Base-by-base conservation (phyloP, 2,113 vertebrate species). In the Syrmaticus mikado region DNA sequence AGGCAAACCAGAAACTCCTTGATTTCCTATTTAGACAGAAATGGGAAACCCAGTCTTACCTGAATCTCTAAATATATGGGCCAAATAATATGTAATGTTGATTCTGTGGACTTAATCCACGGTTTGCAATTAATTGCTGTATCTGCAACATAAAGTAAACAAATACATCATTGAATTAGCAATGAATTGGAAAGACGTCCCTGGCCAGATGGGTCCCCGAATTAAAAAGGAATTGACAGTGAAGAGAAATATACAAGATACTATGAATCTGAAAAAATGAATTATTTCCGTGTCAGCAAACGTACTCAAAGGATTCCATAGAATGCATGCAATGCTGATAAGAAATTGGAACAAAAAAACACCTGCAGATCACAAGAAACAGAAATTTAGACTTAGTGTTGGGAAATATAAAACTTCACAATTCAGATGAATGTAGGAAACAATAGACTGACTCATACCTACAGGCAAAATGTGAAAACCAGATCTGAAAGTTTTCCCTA, bases 281-380 rank as follows among this genome's bases (percentile, higher is more conserved):
- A 30, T 43, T 46, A 32, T 52, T 87, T 82, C 10, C 4, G 10
- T 50, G 5, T 79, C 34, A 57, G n/a, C 25, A 72, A 50, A 41
- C 41, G 4, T 52, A 9, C 76, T 53, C 57, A 22, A 83, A 46
- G 84, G 14, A 65, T 90, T 76, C 40, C n/a, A 27, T 11, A 10
- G n/a, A 62, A 6, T 36, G 24, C 0, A 0, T 64, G 8, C 5
- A 50, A 14, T 77, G 41, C 10, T 2, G 1, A 14, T 73, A 57
- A 81, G 30, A 48, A 72, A 41, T 45, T 67, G n/a, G 6, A 87
- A n/a, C 48, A 61, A 46, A 46, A 85, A 78, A 64, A 52, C 30
- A 32, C 13, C 25, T 40, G n/a, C 46, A 19, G 55, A 32, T 4
- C 28, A 38, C 9, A 6, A 67, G 27, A 78, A 71, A 46, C 43